phyloP scores from a whole-genome alignment of 2,113 vertebrate genomes.

The Erinaceus europaeus region DNA sequence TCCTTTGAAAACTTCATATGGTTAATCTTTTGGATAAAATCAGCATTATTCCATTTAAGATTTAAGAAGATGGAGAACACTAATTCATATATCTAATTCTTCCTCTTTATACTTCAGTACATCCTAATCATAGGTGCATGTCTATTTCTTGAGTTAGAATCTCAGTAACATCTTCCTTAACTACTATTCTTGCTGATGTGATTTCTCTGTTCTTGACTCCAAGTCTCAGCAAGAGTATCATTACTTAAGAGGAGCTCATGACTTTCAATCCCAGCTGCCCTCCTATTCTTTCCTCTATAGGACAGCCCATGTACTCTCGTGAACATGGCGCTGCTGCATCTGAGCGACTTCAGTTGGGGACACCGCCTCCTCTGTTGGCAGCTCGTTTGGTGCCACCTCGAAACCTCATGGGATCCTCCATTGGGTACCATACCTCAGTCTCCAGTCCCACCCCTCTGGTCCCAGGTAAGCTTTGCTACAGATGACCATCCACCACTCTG shows the following conservation, averaged over 20 bases:
- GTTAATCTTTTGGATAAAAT: constrained; percentile 35
- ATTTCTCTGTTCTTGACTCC: constrained; percentile 60
- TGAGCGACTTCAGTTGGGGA: constrained; percentile 79
- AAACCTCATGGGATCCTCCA: constrained; percentile 79
- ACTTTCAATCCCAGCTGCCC: constrained; percentile 68
- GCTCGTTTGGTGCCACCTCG: constrained; percentile 80
- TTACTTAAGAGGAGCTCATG: constrained; percentile 54
- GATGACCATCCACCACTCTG: constrained; percentile 29
- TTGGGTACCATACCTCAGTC: constrained; percentile 79
- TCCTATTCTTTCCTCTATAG: constrained; percentile 76
- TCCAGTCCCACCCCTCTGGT: constrained; percentile 78
- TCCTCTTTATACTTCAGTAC: not conserved
- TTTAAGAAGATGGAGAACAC: not conserved
- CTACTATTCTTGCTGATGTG: constrained; percentile 13
- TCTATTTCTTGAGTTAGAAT: constrained; percentile 54
- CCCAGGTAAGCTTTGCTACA: constrained; percentile 75
- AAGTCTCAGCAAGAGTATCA: constrained; percentile 37
- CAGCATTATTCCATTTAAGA: constrained; percentile 5
- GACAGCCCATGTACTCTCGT: constrained; percentile 80
- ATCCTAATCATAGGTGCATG: constrained; percentile 37
- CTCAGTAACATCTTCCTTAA: constrained; percentile 20
- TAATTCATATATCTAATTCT: constrained; percentile 4
- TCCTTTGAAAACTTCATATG: not conserved
- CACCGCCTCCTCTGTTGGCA: constrained; percentile 78
- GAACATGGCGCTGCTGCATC: constrained; percentile 79